Conservation (phyloP, 1,140 invertebrate genomes). For the Zaprionus africanus region DNA sequence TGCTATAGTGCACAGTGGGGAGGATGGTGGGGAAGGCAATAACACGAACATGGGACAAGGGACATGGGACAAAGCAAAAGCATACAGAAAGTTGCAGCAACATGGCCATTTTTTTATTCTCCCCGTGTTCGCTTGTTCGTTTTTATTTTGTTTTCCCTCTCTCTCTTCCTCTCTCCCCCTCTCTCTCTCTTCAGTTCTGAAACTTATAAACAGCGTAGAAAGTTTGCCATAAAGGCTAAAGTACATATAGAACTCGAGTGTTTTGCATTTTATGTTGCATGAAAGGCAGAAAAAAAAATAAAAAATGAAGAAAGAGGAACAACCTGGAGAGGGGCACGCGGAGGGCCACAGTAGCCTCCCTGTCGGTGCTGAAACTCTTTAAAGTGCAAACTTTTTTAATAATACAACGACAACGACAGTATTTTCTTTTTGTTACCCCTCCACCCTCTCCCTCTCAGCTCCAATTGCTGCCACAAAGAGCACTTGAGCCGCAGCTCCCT, state of each 20-base stretch:
- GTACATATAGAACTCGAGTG: slow-evolving; percentile 68
- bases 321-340: not conserved
- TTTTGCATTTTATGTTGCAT: slow-evolving; percentile 77
- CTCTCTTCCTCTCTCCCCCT: not conserved
- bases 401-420: slow-evolving; percentile 70
- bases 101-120: slow-evolving; percentile 44
- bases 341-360: too few relatives aligned
- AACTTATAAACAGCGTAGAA: slow-evolving; percentile 78
- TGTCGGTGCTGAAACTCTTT: slow-evolving; percentile 57
- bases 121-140: not conserved
- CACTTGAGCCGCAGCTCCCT: slow-evolving; percentile 17
- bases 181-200: slow-evolving; percentile 41
- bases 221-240: slow-evolving; percentile 77
- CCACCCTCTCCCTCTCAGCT: not conserved
- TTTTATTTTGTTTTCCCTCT: slow-evolving; percentile 20
- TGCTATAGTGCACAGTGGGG: not conserved
- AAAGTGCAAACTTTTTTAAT: slow-evolving; percentile 78
- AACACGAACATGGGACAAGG: slow-evolving; percentile 45
- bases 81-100: slow-evolving; percentile 69
- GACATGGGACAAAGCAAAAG: slow-evolving; percentile 46
- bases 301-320: not conserved
- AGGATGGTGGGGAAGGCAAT: slow-evolving; percentile 18
- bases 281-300: slow-evolving; percentile 35
- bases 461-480: slow-evolving; percentile 30
- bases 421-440: not conserved